Conservation (phyloP, 1,140 invertebrate species). For the Tribolium castaneum region DNA sequence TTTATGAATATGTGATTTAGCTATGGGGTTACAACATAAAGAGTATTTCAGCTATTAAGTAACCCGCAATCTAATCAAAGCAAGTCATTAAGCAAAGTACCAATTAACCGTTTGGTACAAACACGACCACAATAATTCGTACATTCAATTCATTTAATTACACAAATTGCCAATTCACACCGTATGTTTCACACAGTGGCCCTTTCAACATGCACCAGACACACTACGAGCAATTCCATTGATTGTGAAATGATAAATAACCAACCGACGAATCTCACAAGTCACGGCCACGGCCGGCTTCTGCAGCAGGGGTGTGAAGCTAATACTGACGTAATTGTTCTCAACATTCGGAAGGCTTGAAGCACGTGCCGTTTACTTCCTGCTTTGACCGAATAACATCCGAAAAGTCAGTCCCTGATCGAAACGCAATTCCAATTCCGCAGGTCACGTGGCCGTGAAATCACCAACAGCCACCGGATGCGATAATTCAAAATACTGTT, state of each 20-base stretch:
- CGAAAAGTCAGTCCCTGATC: constrained; percentile 32
- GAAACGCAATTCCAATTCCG: constrained; percentile 45
- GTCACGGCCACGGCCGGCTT: constrained; percentile 39
- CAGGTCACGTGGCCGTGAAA: constrained; percentile 49
- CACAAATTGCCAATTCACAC: constrained; percentile 49
- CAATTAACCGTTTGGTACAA: neutral
- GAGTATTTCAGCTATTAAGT: neutral
- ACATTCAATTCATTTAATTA: constrained; percentile 46
- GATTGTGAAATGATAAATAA: constrained; percentile 51
- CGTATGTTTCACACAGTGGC: constrained; percentile 41
- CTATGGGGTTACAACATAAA: neutral
- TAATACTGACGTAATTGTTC: constrained; percentile 49
- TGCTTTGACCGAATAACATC: constrained; percentile 33
- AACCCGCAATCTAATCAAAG: constrained; percentile 1
- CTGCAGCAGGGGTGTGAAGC: constrained; percentile 46
- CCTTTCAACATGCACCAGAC: constrained; percentile 40
- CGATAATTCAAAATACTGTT: constrained; percentile 52
- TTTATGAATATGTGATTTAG: too few species aligned
- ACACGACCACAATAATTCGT: neutral
- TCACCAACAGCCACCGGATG: constrained; percentile 46
- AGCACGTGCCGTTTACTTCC: constrained; percentile 49
- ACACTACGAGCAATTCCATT: constrained; percentile 49
- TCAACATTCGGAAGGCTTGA: constrained; percentile 37
- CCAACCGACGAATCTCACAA: constrained; percentile 44
- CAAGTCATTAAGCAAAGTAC: neutral